Conservation (phyloP, 2,113 vertebrate genomes). For the Myrmecobius fasciatus region DNA sequence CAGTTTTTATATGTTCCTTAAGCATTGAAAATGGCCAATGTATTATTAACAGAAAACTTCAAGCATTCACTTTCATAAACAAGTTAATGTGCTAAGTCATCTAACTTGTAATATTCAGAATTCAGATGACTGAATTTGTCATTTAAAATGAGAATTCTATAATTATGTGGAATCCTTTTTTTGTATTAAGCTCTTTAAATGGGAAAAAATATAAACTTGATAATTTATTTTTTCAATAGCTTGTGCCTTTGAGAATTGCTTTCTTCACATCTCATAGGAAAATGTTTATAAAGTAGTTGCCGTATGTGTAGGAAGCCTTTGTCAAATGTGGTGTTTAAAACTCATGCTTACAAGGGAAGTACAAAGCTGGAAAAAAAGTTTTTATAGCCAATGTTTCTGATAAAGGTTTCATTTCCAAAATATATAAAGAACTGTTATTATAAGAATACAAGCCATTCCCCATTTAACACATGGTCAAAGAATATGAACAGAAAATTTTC, state of each 20-base stretch:
- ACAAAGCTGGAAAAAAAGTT: too few relatives aligned
- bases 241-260: too few relatives aligned
- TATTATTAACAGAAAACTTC: neutral
- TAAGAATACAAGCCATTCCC: too few relatives aligned
- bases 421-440: too few relatives aligned
- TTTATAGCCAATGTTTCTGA: too few relatives aligned
- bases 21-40: neutral
- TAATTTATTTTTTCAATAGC: neutral
- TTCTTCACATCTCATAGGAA: too few relatives aligned
- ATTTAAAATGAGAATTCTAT: neutral
- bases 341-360: neutral
- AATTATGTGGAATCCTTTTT: neutral
- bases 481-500: too few relatives aligned
- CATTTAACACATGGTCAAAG: too few relatives aligned
- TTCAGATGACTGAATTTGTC: neutral
- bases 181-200: neutral
- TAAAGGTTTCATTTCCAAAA: too few relatives aligned
- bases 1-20: neutral
- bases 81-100: neutral
- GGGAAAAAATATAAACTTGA: neutral
- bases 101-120: conserved; percentile 1
- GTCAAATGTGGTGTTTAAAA: neutral
- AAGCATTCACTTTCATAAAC: conserved; percentile 21
- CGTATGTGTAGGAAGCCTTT: neutral
- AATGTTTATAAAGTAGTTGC: neutral